Conservation (phyloP, 2,888 invertebrate species). For the Blomia tropicalis region DNA sequence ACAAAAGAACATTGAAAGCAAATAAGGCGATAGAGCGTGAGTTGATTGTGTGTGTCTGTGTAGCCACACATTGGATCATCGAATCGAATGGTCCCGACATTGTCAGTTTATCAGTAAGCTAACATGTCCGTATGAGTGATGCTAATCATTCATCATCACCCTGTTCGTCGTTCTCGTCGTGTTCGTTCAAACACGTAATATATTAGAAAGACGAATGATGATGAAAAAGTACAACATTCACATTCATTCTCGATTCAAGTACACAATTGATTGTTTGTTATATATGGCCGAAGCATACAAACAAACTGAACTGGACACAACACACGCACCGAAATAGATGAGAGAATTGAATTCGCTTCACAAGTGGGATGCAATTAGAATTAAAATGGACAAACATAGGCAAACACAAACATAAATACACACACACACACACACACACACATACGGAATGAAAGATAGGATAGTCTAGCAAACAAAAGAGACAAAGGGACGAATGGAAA, state of each 20-base stretch:
- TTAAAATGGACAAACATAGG: slow-evolving; percentile 7
- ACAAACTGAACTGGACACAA: not conserved
- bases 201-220: no score
- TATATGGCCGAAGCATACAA: not conserved
- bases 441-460: no score
- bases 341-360: not conserved
- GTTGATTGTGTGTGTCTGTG: not conserved
- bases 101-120: not conserved
- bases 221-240: not conserved
- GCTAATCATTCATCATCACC: no score
- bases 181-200: no score
- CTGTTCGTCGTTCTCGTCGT: no score
- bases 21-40: not conserved
- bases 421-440: no score
- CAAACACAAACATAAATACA: not conserved
- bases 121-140: not conserved
- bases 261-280: slow-evolving; percentile 3
- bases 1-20: not conserved
- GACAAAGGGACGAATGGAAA: no score
- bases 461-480: no score
- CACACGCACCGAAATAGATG: not conserved
- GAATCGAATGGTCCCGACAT: not conserved
- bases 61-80: not conserved
- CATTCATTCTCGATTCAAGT: not conserved
- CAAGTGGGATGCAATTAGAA: not conserved